Base-by-base conservation (phyloP, 2,113 vertebrate genomes). In the Crypturellus undulatus region DNA sequence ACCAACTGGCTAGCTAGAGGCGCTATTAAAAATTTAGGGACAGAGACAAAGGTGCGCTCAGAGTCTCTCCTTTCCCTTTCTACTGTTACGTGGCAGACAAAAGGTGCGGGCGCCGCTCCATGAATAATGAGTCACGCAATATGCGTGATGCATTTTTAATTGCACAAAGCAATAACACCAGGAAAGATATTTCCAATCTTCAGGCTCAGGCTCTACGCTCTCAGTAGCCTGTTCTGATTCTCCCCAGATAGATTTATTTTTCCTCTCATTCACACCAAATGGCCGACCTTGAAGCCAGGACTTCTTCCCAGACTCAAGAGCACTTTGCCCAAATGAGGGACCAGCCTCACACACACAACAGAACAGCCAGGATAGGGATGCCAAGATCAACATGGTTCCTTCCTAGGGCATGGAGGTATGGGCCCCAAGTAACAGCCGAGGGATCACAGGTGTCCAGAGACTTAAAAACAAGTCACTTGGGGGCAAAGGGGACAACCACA, bases 1-100 rank as follows among this genome's bases (percentile, higher is more conserved):
- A 98, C 98, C 98, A 98, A 98, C 98, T 98, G 98, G 98, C 97
- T 98, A 92, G 98, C 98, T 98, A 93, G 98, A 98, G 98, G 98
- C 60, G 90, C 92, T 96, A 98, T 98, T 98, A 98, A 98, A 98
- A 98, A 98, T 98, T 98, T 97, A 98, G 94, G 83, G 92, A 96
- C 91, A 97, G 97, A 97, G 97, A 98, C 98, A 98, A 98, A 98
- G 98, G 98, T 98, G 98, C 96, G 94, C 97, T 95, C 89, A 88
- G 84, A 59, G 36, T 98, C 97, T 98, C 97, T 94, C 88, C 81
- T 98, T 98, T 98, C 98, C 96, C 92, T 97, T 98, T 98, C 98
- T 98, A 96, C 97, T 96, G 96, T 98, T 98, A 98, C 98, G 92
- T 38, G 18, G 94, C 93, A 97, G 96, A 98, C 98, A 98, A 98